These are phyloP conservation scores for Melieria picta DNA, from an alignment of 2,888 invertebrate species.

Conservation along the genomic window DNA sequence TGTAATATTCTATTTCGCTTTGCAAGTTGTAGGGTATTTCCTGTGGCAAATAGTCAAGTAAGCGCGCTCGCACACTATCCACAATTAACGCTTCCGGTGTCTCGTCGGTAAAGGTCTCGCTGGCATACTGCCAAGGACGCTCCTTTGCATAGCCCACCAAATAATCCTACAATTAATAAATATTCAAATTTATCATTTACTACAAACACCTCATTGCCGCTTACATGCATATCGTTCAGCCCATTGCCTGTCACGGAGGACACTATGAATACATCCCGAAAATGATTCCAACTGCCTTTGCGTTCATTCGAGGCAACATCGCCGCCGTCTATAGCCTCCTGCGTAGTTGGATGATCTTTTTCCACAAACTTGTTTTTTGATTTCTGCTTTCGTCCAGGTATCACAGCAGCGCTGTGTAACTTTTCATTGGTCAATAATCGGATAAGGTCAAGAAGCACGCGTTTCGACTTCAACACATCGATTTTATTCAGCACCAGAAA, in stretches of 20 bases:
- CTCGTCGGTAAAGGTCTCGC: slow-evolving; percentile 79
- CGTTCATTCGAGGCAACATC: slow-evolving; percentile 41
- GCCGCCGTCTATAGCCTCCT: not conserved
- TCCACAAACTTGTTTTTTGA: slow-evolving; percentile 30
- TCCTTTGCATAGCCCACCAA: slow-evolving; percentile 69
- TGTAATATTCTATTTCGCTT: slow-evolving; percentile 75
- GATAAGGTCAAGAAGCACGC: slow-evolving; percentile 78
- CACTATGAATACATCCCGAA: slow-evolving; percentile 90
- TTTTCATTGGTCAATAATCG: slow-evolving; percentile 74
- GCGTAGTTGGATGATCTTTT: not conserved
- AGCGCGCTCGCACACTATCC: slow-evolving; percentile 81
- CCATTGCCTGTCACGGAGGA: slow-evolving; percentile 86
- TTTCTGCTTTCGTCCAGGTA: slow-evolving; percentile 49
- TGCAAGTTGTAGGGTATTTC: slow-evolving; percentile 87
- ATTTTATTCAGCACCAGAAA: slow-evolving; percentile 93
- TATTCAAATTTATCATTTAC: no score
- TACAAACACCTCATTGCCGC: not conserved
- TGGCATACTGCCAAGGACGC: slow-evolving; percentile 75
- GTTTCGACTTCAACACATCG: slow-evolving; percentile 76
- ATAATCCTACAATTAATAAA: slow-evolving; percentile 46
- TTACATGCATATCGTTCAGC: slow-evolving; percentile 75
- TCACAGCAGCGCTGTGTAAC: slow-evolving; percentile 57
- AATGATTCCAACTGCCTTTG: slow-evolving; percentile 75
- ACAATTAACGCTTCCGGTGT: slow-evolving; percentile 75
- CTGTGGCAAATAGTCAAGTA: slow-evolving; percentile 83